Percentiles rank a stretch among this genome's conserved stretches.
Conservation (phyloP, 2,888 invertebrate species). For the Blastobasis adustella region DNA sequence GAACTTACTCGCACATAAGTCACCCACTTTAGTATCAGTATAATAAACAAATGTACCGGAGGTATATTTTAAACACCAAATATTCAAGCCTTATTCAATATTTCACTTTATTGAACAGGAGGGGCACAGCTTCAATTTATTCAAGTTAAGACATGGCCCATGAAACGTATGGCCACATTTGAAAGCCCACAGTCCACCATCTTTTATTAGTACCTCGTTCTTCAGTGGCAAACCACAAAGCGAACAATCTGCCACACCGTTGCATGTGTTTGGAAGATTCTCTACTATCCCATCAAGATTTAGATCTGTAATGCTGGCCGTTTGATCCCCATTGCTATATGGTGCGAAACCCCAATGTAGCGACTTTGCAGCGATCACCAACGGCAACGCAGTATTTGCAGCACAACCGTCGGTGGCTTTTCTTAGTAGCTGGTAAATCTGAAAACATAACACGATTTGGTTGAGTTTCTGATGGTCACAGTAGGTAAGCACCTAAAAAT, state of each 20-base stretch:
- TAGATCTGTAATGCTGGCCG: conserved; percentile 2
- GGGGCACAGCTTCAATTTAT: conserved; percentile 66
- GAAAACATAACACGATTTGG: conserved; percentile 20
- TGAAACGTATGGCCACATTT: conserved; percentile 78
- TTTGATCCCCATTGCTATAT: conserved; percentile 15
- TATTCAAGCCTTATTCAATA: too few species aligned
- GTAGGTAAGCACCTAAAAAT: too few species aligned
- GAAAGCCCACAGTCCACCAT: conserved; percentile 77
- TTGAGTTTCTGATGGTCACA: too few species aligned
- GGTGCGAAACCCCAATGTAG: conserved; percentile 68
- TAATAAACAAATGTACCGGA: too few species aligned
- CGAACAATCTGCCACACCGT: conserved; percentile 51
- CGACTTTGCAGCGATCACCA: conserved; percentile 54
- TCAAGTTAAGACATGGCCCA: conserved; percentile 74
- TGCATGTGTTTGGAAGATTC: conserved; percentile 31
- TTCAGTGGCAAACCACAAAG: conserved; percentile 76
- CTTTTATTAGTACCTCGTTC: conserved; percentile 73
- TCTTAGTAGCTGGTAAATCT: conserved; percentile 56
- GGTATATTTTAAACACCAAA: too few species aligned
- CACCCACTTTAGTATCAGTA: too few species aligned
- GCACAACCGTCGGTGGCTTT: conserved; percentile 35
- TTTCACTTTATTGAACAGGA: conserved; percentile 34
- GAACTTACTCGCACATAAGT: too few species aligned
- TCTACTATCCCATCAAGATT: conserved; percentile 26
- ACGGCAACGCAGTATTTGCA: conserved; percentile 59